Conservation (phyloP, 1,140 invertebrate species). For the Cydia strobilella region DNA sequence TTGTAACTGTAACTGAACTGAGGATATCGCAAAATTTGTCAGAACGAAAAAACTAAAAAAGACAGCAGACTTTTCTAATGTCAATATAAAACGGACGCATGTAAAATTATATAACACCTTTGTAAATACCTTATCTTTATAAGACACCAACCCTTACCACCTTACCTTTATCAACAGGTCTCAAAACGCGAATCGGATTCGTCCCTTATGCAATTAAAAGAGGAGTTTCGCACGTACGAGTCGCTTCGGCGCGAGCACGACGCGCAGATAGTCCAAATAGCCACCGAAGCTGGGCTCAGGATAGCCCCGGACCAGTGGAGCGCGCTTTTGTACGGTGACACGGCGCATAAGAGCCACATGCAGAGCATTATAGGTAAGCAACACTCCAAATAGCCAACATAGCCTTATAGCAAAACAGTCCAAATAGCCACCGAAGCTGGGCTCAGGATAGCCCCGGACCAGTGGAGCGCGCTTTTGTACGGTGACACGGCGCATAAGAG, state of each 20-base stretch:
- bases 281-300: slow-evolving; percentile 96
- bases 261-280: slow-evolving; percentile 98
- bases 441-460: slow-evolving; percentile 91
- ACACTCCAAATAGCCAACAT: background rate
- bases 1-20: too few relatives aligned
- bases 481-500: slow-evolving; percentile 97
- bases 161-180: slow-evolving; percentile 82
- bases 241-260: slow-evolving; percentile 96
- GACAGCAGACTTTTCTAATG: too few relatives aligned
- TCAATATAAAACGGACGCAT: too few relatives aligned
- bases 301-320: slow-evolving; percentile 99
- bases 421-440: slow-evolving; percentile 90
- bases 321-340: slow-evolving; percentile 96
- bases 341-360: slow-evolving; percentile 98
- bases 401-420: slow-evolving; percentile 59
- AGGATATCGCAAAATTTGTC: too few relatives aligned
- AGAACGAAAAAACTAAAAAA: too few relatives aligned
- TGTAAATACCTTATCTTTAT: too few relatives aligned
- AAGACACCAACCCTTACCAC: too few relatives aligned
- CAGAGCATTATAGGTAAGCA: slow-evolving; percentile 93
- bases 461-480: slow-evolving; percentile 98
- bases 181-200: slow-evolving; percentile 98
- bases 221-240: slow-evolving; percentile 98
- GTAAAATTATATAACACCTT: too few relatives aligned
- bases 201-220: slow-evolving; percentile 98